Conservation (phyloP, 2,113 vertebrate species). For the Burhinus bistriatus region DNA sequence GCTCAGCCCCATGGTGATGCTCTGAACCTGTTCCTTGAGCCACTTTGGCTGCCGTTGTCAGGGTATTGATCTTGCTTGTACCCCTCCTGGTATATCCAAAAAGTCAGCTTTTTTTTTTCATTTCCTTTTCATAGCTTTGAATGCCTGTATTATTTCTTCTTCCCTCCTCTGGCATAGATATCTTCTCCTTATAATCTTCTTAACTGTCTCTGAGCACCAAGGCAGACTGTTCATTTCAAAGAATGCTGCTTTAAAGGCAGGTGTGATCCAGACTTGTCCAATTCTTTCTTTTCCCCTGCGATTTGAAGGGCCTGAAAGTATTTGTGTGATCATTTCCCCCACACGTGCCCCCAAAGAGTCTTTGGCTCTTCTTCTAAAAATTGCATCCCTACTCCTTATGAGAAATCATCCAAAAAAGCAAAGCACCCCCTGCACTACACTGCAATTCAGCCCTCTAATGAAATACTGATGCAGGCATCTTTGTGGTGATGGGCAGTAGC, state of each 20-base stretch:
- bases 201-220: background rate
- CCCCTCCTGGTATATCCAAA: background rate
- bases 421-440: background rate
- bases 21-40: background rate
- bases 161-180: background rate
- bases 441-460: background rate
- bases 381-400: background rate
- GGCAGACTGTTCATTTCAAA: slow-evolving; percentile 21
- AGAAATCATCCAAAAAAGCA: background rate
- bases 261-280: background rate
- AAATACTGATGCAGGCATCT: background rate
- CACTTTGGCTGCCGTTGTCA: background rate
- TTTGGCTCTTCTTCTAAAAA: background rate
- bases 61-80: background rate
- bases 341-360: background rate
- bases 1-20: background rate
- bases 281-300: background rate
- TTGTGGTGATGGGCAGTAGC: background rate
- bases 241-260: background rate
- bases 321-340: background rate
- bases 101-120: background rate
- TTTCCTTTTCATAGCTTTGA: background rate
- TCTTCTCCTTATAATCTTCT: slow-evolving; percentile 18
- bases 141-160: slow-evolving; percentile 5
- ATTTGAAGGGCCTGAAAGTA: background rate